Conservation (phyloP, 2,888 invertebrate species). For the Zaprionus lineosus region DNA sequence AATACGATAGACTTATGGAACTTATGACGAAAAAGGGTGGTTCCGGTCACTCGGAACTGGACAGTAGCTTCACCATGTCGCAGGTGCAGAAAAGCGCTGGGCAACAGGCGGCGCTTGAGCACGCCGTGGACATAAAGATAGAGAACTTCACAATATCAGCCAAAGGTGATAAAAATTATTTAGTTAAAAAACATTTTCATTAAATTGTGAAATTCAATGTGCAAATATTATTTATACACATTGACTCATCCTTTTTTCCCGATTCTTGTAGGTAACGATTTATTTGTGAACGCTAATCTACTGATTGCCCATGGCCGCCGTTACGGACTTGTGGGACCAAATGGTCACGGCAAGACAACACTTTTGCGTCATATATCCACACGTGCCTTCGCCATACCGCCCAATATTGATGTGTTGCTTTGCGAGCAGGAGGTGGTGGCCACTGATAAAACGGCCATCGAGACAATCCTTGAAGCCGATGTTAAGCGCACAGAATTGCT, state of each 20-base stretch:
- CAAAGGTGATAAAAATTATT: conserved; percentile 84
- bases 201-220: too few relatives aligned
- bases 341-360: conserved; percentile 99
- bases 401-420: conserved; percentile 96
- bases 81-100: conserved; percentile 89
- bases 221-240: neutral
- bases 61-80: conserved; percentile 97
- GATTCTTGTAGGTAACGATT: conserved; percentile 88
- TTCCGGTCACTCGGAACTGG: conserved; percentile 93
- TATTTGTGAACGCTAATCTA: conserved; percentile 97
- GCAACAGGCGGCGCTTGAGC: conserved; percentile 91
- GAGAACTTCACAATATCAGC: conserved; percentile 99
- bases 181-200: neutral
- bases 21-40: conserved; percentile 93
- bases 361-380: conserved; percentile 95
- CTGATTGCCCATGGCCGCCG: conserved; percentile 95
- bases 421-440: conserved; percentile 99
- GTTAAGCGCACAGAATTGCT: conserved; percentile 92
- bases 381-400: conserved; percentile 95
- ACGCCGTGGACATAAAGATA: conserved; percentile 98
- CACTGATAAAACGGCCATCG: conserved; percentile 95
- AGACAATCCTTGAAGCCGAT: conserved; percentile 96
- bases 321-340: conserved; percentile 99
- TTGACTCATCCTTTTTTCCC: neutral
- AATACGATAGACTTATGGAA: conserved; percentile 94